Evolutionary conservation across 2,888 invertebrate genomes (phyloP).

Genomic region (Formica aserva): DNA sequence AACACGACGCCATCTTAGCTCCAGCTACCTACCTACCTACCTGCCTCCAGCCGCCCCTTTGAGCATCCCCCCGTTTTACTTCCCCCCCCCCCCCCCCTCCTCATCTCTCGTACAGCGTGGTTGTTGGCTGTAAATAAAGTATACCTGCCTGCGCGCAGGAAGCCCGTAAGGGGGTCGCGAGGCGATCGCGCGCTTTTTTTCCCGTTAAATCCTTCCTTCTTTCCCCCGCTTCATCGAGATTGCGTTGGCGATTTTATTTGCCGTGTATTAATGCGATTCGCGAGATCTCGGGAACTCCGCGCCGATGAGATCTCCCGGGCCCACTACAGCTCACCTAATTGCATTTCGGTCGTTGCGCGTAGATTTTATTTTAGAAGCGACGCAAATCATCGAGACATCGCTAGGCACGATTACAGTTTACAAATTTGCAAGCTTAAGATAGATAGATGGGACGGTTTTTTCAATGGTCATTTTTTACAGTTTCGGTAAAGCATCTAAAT

Average conservation of each 20-base stretch:
- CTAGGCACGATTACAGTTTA: conserved; percentile 11
- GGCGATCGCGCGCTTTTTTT: conserved; percentile 70
- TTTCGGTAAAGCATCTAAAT: not conserved
- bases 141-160: conserved; percentile 72
- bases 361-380: conserved; percentile 44
- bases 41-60: conserved; percentile 38
- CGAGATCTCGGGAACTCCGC: conserved; percentile 59
- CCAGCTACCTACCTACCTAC: conserved; percentile 70
- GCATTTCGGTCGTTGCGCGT: conserved; percentile 48
- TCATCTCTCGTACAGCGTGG: conserved; percentile 48
- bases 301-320: conserved; percentile 33
- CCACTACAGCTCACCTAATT: conserved; percentile 62
- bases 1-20: conserved; percentile 85
- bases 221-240: conserved; percentile 63
- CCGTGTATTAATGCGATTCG: conserved; percentile 80
- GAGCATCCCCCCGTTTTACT: conserved; percentile 66
- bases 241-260: conserved; percentile 81
- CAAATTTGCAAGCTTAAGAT: conserved; percentile 12
- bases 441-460: not conserved
- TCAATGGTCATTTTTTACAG: not conserved
- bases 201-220: conserved; percentile 28
- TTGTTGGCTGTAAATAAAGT: conserved; percentile 62
- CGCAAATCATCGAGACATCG: conserved; percentile 2
- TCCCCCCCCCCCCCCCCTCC: not conserved
- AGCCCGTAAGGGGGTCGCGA: conserved; percentile 66